Evolutionary conservation across 2,113 vertebrate species (phyloP).

Genomic region (Ciconia stormi): DNA sequence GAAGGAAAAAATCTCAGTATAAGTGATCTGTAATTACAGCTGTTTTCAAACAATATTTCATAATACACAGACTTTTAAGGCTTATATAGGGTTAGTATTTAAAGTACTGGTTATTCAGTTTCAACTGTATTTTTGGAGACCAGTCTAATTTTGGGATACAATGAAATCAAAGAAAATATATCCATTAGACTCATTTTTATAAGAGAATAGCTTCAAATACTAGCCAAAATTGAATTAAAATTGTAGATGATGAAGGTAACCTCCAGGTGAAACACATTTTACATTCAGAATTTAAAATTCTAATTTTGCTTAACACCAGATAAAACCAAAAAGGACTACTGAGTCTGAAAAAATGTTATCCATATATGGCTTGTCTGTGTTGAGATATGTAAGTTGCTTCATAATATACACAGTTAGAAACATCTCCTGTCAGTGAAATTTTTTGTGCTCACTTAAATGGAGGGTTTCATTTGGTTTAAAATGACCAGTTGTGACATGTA

Average conservation of each 20-base stretch:
- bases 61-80: background rate
- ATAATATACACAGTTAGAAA: background rate
- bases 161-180: background rate
- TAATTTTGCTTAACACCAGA: background rate
- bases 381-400: background rate
- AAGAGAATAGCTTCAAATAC: background rate
- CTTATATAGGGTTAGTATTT: background rate
- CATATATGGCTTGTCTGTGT: background rate
- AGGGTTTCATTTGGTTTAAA: background rate
- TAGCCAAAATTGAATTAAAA: background rate
- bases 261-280: background rate
- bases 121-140: background rate
- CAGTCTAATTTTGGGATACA: background rate
- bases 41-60: background rate
- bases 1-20: background rate
- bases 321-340: background rate
- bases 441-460: background rate
- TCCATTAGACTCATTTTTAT: background rate
- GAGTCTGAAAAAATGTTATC: background rate
- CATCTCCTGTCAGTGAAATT: background rate
- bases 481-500: background rate
- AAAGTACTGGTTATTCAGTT: background rate
- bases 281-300: background rate
- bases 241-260: background rate
- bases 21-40: background rate